A percentile compares a stretch with the other conserved stretches of the same genome.
phyloP scores from a whole-genome alignment of 2,797 vertebrate species.

The Okamejei kenojei region DNA sequence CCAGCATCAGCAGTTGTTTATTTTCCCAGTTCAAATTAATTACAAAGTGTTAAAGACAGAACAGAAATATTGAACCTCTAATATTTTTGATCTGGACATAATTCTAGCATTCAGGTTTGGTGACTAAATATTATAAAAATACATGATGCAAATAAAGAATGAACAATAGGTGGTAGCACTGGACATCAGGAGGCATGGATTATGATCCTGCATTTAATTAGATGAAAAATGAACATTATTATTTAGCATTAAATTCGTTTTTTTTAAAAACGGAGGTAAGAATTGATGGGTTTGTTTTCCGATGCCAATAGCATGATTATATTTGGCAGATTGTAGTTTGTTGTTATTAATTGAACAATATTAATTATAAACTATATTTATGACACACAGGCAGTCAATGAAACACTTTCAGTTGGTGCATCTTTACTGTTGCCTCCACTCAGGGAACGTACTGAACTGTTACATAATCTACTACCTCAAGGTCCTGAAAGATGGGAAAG shows the following conservation, averaged over 20 bases:
- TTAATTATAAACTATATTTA: conserved; percentile 7
- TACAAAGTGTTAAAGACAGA: background rate
- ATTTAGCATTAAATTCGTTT: background rate
- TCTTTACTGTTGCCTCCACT: conserved; percentile 69
- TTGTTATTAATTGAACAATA: background rate
- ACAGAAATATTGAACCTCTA: background rate
- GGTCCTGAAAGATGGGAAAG: conserved; percentile 70
- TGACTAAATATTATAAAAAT: background rate
- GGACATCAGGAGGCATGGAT: background rate
- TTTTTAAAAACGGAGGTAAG: background rate
- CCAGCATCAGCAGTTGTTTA: too few relatives aligned
- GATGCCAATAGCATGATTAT: background rate
- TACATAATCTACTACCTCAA: conserved; percentile 71
- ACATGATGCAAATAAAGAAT: background rate
- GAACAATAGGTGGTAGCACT: background rate
- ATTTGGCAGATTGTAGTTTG: background rate
- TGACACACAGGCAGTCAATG: conserved; percentile 61
- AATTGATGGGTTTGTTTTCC: background rate
- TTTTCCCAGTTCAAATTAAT: background rate
- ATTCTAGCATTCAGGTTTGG: background rate
- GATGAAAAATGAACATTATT: background rate
- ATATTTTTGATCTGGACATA: background rate
- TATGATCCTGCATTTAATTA: background rate
- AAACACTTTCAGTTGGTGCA: conserved; percentile 67
- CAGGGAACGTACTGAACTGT: conserved; percentile 69